These are phyloP conservation scores for Ditula angustiorana DNA, from an alignment of 2,888 invertebrate genomes.

Conservation along the genomic window DNA sequence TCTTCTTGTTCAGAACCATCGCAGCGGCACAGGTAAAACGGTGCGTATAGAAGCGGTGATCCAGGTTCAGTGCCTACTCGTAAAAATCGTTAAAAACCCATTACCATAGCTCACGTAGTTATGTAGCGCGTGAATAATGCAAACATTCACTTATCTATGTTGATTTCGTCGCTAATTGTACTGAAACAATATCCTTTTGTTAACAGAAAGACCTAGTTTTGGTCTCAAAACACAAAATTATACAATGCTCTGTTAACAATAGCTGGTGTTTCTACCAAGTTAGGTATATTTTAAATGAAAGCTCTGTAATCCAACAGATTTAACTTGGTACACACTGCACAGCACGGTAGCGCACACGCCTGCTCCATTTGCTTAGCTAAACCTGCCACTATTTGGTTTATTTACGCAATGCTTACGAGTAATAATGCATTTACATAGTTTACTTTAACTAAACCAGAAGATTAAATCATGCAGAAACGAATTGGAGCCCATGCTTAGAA, in stretches of 20 bases:
- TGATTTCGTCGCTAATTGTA: constrained; percentile 78
- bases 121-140: constrained; percentile 58
- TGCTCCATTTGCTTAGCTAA: constrained; percentile 37
- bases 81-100: constrained; percentile 29
- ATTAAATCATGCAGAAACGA: constrained; percentile 11
- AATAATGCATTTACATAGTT: constrained; percentile 25
- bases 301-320: constrained; percentile 37
- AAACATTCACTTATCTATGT: constrained; percentile 78
- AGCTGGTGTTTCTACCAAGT: constrained; percentile 59
- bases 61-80: constrained; percentile 7
- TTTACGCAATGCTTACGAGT: constrained; percentile 31
- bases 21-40: not conserved
- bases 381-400: constrained; percentile 36
- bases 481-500: not conserved
- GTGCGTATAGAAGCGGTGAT: not conserved
- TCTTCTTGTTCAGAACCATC: not conserved
- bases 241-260: constrained; percentile 69
- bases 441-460: constrained; percentile 16
- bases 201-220: constrained; percentile 78
- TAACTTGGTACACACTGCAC: constrained; percentile 33
- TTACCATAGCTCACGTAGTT: constrained; percentile 26
- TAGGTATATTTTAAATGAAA: constrained; percentile 45
- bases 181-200: constrained; percentile 82
- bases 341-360: constrained; percentile 34
- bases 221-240: constrained; percentile 73